A percentile compares a stretch with the other conserved stretches of the same genome.
phyloP scores from a whole-genome alignment of 2,888 invertebrate species.

The Cyclophora albipunctata region DNA sequence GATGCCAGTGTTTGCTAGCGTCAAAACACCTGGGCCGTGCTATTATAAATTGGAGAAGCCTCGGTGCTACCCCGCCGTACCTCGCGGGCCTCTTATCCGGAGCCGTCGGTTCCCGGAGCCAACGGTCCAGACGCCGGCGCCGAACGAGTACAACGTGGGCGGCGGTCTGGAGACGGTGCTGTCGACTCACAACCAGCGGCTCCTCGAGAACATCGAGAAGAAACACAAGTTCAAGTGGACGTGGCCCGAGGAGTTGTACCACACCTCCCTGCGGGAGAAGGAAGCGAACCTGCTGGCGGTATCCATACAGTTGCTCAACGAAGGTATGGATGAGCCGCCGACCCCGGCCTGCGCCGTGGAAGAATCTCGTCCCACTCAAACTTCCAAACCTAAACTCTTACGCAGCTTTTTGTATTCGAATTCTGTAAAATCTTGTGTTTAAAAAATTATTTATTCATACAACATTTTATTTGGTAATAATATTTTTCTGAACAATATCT shows the following conservation, averaged over 20 bases:
- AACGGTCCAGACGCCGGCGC: slow-evolving; percentile 33
- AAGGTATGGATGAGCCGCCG: no score
- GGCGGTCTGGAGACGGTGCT: slow-evolving; percentile 49
- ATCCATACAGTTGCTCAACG: no score
- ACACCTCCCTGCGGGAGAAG: no score
- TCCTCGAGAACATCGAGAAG: slow-evolving; percentile 41
- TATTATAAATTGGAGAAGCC: slow-evolving; percentile 38
- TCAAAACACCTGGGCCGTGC: slow-evolving; percentile 48
- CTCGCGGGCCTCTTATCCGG: slow-evolving; percentile 42
- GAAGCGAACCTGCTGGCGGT: no score
- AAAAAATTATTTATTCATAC: slow-evolving; percentile 2
- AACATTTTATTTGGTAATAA: no score
- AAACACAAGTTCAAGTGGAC: slow-evolving; percentile 37
- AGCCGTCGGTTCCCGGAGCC: slow-evolving; percentile 33
- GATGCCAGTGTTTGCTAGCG: slow-evolving; percentile 37
- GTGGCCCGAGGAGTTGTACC: slow-evolving; percentile 16
- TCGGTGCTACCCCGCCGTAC: slow-evolving; percentile 40
- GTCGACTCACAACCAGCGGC: slow-evolving; percentile 42
- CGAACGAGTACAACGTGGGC: slow-evolving; percentile 41
- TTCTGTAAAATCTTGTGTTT: slow-evolving; percentile 7
- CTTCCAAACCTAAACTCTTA: no score
- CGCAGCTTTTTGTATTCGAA: background rate
- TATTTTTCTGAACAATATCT: no score
- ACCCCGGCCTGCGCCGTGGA: no score
- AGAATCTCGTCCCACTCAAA: no score